Conservation (phyloP, 2,113 vertebrate species). For the Silurus meridionalis region DNA sequence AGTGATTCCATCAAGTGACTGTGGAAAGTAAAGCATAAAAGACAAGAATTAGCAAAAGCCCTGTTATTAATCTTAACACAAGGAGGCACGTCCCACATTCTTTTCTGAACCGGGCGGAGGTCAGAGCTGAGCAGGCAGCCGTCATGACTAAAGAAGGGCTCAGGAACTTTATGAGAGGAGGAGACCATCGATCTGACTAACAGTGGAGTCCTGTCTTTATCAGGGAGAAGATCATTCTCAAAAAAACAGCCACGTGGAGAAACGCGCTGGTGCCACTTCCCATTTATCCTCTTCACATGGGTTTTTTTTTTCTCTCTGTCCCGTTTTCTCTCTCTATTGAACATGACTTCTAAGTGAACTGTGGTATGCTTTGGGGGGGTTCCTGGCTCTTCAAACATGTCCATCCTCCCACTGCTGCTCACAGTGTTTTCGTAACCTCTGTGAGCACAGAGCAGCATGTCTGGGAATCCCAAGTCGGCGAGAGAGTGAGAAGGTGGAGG, state of each 20-base stretch:
- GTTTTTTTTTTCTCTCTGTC: constrained; percentile 1
- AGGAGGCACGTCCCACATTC: constrained; percentile 22
- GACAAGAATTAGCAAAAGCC: constrained; percentile 22
- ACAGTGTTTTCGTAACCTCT: constrained; percentile 61
- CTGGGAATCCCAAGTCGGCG: constrained; percentile 51
- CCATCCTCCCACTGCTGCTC: constrained; percentile 57
- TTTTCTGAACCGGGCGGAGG: background rate
- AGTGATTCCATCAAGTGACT: constrained; percentile 71
- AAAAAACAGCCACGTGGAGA: constrained; percentile 37
- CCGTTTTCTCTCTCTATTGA: constrained; percentile 36
- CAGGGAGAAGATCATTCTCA: constrained; percentile 55
- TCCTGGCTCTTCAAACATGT: constrained; percentile 55
- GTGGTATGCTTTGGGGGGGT: constrained; percentile 42
- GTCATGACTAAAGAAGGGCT: constrained; percentile 34
- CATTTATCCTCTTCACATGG: constrained; percentile 3
- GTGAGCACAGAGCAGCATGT: constrained; percentile 42
- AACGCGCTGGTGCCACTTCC: constrained; percentile 31
- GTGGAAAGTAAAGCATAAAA: constrained; percentile 45
- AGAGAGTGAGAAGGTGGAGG: constrained; percentile 41
- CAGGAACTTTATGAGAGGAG: constrained; percentile 40
- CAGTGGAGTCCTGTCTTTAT: constrained; percentile 42
- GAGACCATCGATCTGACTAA: constrained; percentile 57
- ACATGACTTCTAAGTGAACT: constrained; percentile 62
- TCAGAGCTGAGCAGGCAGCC: constrained; percentile 5
- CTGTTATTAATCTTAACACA: constrained; percentile 15